These are phyloP conservation scores for Smittia sp. DNA, from an alignment of 2,888 invertebrate species.

Conservation along the genomic window DNA sequence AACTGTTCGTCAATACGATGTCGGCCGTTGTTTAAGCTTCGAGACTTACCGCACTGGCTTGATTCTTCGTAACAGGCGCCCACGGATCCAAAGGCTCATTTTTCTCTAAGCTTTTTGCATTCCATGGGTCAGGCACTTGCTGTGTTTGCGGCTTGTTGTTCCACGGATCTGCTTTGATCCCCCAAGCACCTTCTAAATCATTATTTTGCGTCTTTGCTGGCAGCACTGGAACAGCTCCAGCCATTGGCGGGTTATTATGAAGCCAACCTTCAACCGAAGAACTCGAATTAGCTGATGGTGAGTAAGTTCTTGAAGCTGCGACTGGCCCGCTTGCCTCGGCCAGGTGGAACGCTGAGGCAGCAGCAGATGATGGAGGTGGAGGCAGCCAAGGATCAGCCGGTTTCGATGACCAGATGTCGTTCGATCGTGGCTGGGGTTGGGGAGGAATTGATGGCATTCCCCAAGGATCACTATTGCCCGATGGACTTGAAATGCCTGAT, in stretches of 20 bases:
- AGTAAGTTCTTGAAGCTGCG: conserved; percentile 48
- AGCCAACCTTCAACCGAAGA: conserved; percentile 54
- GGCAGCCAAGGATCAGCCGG: conserved; percentile 52
- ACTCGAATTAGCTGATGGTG: conserved; percentile 51
- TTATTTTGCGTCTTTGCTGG: conserved; percentile 15
- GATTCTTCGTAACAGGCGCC: conserved; percentile 54
- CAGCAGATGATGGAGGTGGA: background rate
- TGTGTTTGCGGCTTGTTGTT: conserved; percentile 42
- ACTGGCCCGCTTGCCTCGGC: conserved; percentile 43
- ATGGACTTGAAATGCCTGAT: conserved; percentile 57
- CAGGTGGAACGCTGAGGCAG: conserved; percentile 47
- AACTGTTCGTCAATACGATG: background rate
- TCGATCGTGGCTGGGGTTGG: conserved; percentile 54
- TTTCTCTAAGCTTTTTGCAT: conserved; percentile 40
- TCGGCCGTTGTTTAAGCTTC: no score
- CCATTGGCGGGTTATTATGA: conserved; percentile 46
- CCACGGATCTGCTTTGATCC: conserved; percentile 39
- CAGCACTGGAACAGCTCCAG: conserved; percentile 30
- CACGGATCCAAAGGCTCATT: conserved; percentile 59
- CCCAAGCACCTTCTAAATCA: conserved; percentile 6
- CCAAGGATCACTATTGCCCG: conserved; percentile 69
- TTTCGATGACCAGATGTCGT: conserved; percentile 46
- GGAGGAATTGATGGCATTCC: conserved; percentile 60
- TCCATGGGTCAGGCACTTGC: conserved; percentile 48
- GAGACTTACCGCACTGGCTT: conserved; percentile 45